phyloP scores from a whole-genome alignment of 2,797 vertebrate genomes.

The Mallotus villosus region DNA sequence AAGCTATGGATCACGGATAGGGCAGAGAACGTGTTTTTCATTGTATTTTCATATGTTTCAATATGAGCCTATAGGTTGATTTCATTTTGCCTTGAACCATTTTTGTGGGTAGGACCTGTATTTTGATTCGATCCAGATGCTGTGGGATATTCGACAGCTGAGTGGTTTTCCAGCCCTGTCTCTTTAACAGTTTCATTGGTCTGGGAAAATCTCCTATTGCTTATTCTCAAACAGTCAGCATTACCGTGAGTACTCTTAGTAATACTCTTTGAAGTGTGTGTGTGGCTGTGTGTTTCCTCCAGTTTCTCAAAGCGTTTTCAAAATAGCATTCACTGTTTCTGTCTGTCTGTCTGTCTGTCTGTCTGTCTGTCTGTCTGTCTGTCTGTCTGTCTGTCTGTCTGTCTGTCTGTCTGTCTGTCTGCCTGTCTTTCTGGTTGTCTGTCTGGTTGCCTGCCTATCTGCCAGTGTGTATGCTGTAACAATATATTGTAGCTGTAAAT shows the following conservation, averaged over 20 bases:
- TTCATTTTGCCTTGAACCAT: constrained; percentile 1
- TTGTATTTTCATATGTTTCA: neutral
- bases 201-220: constrained; percentile 11
- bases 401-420: neutral
- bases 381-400: no score
- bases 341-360: neutral
- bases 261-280: neutral
- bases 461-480: neutral
- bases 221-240: constrained; percentile 18
- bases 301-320: neutral
- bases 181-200: constrained; percentile 19
- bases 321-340: neutral
- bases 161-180: constrained; percentile 11
- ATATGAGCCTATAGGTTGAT: neutral
- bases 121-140: constrained; percentile 41
- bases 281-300: neutral
- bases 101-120: constrained; percentile 9
- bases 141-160: neutral
- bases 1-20: neutral
- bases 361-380: neutral
- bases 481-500: neutral
- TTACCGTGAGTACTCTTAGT: neutral
- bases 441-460: neutral
- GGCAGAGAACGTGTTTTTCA: neutral
- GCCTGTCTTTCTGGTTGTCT: neutral